Base-by-base conservation (phyloP, 2,888 invertebrate genomes). In the Papilio elwesi region DNA sequence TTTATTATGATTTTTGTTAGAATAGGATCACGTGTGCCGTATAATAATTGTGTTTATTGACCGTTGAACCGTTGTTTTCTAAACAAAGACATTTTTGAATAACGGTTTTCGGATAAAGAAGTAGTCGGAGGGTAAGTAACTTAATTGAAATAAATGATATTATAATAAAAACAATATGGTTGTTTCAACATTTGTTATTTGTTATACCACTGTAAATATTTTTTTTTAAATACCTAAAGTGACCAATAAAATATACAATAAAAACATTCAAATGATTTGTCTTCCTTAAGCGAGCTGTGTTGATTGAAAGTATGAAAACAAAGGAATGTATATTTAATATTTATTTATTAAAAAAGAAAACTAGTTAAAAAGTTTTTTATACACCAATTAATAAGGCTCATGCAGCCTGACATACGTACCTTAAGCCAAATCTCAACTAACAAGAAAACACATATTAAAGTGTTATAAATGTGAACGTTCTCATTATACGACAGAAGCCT, bases 401-500 rank as follows among this genome's bases (percentile, higher is more conserved):
- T 38, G 43, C 7, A 59, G 0, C 0, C 36, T 38, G n/a, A 38
- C 59, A 59, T 8, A 59, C 38, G 38, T 59, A n/a, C n/a, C 57
- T 10, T 57, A 55, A 55, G 16, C 53, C 53, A 5, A 11, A 26
- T 26, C 26, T 26, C 16, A 11, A 12, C 66, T 66, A 52, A 43
- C 36, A 52, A 52, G 66, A 66, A 66, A 66, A 68, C 49, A 68
- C 59, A 51, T 68, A 68, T 57, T 57, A 68, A 59, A 59, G 49
- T 71, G 43, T 62, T 62, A 71, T 62, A n/a, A n/a, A 64, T 13
- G 55, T 55, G 52, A 36, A 57, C 11, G 26, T 72, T 63, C 71
- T 67, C 53, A 68, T 68, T 59, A 69, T 68, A 63, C 68, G 49
- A 65, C 71, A 71, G 71, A 71, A 71, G 74, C 74, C 68, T 59